phyloP scores from a whole-genome alignment of 2,888 invertebrate species.

The Mythimna impura region DNA sequence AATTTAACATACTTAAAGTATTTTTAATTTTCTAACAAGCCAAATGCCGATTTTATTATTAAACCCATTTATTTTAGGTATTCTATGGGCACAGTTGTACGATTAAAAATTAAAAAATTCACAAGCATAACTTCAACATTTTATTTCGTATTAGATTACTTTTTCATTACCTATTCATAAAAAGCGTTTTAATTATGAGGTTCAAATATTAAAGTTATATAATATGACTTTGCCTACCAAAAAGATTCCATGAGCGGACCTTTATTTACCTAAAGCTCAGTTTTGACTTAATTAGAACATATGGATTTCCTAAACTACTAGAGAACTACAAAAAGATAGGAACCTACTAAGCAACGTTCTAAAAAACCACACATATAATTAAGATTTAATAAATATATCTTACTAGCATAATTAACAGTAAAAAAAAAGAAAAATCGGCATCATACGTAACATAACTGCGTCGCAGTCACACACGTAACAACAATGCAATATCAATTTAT shows the following conservation, averaged over 20 bases:
- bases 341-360: too few relatives aligned
- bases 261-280: too few relatives aligned
- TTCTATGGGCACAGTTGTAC: background rate
- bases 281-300: background rate
- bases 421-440: background rate
- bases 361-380: too few relatives aligned
- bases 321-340: background rate
- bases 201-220: conserved; percentile 2
- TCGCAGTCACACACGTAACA: conserved; percentile 48
- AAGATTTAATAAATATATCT: background rate
- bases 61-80: background rate
- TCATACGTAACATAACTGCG: background rate
- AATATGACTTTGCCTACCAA: background rate
- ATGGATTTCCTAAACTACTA: background rate
- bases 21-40: conserved; percentile 32
- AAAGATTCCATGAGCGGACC: background rate
- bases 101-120: conserved; percentile 7
- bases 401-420: background rate
- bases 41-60: conserved; percentile 10
- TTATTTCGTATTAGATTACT: conserved; percentile 11
- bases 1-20: conserved; percentile 32
- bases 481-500: conserved; percentile 67
- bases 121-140: background rate
- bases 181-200: conserved; percentile 9
- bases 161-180: background rate